phyloP scores from a whole-genome alignment of 2,113 vertebrate genomes.

The Puffinus mauretanicus region DNA sequence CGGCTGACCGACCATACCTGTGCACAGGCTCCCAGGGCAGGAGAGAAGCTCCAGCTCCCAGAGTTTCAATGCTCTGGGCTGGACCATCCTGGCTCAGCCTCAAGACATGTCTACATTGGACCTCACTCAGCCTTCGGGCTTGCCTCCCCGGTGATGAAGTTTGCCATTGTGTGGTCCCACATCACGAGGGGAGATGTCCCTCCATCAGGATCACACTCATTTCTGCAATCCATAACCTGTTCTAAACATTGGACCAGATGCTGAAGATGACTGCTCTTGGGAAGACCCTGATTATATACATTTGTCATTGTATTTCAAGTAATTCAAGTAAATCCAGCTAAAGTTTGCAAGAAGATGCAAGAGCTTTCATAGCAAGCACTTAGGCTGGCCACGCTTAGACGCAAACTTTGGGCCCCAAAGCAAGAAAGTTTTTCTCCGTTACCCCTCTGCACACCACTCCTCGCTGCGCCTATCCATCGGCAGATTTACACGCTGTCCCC shows the following conservation, averaged over 20 bases:
- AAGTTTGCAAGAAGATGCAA: background rate
- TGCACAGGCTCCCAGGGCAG: background rate
- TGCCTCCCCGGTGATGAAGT: background rate
- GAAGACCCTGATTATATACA: background rate
- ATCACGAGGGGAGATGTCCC: background rate
- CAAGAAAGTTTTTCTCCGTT: background rate
- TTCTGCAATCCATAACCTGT: background rate
- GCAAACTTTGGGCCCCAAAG: background rate
- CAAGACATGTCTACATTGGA: background rate
- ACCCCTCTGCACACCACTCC: background rate
- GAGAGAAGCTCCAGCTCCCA: background rate
- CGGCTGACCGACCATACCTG: background rate
- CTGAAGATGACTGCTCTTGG: background rate
- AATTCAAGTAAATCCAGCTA: background rate
- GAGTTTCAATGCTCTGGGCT: background rate
- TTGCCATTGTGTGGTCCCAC: background rate
- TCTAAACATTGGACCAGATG: background rate
- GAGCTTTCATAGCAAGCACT: background rate
- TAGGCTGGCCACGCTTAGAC: fast-evolving
- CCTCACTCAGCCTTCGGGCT: background rate
- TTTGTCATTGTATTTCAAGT: background rate
- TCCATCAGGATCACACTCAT: background rate
- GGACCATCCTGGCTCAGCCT: background rate
- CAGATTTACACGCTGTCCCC: background rate
- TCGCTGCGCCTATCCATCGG: background rate